Percentiles rank a stretch among this genome's conserved stretches.
These are phyloP conservation scores for Pyrgus malvae DNA, from an alignment of 2,888 invertebrate species.

Conservation along the genomic window DNA sequence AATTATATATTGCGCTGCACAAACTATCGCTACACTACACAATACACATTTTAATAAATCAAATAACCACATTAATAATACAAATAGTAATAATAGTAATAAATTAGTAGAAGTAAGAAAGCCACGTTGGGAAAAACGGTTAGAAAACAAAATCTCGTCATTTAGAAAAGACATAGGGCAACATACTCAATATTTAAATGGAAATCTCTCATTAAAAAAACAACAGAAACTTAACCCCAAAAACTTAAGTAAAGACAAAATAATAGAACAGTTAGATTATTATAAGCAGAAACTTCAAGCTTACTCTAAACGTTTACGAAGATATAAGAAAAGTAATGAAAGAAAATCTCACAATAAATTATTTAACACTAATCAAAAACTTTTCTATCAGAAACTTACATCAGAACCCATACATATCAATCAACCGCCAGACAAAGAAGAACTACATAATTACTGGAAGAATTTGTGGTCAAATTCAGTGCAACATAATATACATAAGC, in stretches of 20 bases:
- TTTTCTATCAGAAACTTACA: neutral
- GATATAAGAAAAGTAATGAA: conserved; percentile 14
- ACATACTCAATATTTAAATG: neutral
- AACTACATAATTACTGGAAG: conserved; percentile 3
- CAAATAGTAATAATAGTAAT: neutral
- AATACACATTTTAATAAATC: neutral
- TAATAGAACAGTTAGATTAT: conserved; percentile 6
- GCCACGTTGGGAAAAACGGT: neutral
- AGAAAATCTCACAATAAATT: conserved; percentile 10
- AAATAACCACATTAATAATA: neutral
- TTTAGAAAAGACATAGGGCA: conserved; percentile 3
- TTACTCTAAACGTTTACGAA: conserved; percentile 4
- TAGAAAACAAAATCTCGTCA: neutral
- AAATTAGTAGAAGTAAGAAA: neutral
- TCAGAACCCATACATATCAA: neutral
- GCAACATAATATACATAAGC: conserved; percentile 2
- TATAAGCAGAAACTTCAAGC: conserved; percentile 18
- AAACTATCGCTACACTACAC: neutral
- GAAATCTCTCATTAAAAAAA: neutral
- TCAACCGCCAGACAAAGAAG: neutral
- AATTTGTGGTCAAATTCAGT: conserved; percentile 10
- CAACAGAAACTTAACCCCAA: neutral
- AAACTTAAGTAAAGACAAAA: neutral
- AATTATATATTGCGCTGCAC: conserved; percentile 1
- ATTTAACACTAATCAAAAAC: neutral